These are phyloP conservation scores for Berghia stephanieae DNA, from an alignment of 1,140 invertebrate species.

Conservation along the genomic window DNA sequence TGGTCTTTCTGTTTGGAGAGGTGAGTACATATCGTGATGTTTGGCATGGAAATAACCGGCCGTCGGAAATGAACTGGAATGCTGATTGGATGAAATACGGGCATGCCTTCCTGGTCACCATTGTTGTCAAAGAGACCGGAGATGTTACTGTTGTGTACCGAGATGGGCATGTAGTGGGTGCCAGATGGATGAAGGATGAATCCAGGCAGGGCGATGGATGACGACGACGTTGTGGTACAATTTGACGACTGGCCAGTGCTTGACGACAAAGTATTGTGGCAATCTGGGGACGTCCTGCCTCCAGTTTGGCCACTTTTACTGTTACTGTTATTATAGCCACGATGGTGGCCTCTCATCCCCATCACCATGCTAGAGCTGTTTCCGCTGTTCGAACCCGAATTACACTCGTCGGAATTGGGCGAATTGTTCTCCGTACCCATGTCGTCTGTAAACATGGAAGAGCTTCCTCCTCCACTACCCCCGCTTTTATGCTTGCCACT, in stretches of 20 bases:
- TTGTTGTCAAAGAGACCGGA: conserved; percentile 75
- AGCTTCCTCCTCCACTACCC: not conserved
- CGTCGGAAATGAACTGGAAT: conserved; percentile 59
- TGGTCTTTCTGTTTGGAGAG: not conserved
- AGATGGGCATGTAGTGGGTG: conserved; percentile 90
- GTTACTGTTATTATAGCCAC: not conserved
- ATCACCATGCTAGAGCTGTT: too few relatives aligned
- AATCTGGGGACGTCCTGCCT: not conserved
- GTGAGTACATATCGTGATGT: conserved; percentile 23
- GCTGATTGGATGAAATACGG: conserved; percentile 83
- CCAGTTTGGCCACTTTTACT: not conserved
- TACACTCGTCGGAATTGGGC: conserved; percentile 25
- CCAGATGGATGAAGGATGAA: conserved; percentile 86
- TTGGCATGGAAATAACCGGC: conserved; percentile 45
- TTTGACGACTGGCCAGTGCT: not conserved
- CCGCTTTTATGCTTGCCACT: conserved; percentile 17
- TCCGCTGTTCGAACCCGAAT: conserved; percentile 19
- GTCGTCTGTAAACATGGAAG: conserved; percentile 1
- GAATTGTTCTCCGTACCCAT: conserved; percentile 20
- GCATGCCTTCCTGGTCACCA: conserved; percentile 65
- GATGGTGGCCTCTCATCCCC: not conserved
- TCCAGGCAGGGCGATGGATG: conserved; percentile 73
- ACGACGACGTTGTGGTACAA: not conserved
- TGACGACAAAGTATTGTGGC: not conserved
- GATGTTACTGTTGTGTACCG: conserved; percentile 81